A percentile compares a stretch with the other conserved stretches of the same genome.
These are phyloP conservation scores for Catocala fraxini DNA, from an alignment of 2,888 invertebrate species.

Conservation along the genomic window DNA sequence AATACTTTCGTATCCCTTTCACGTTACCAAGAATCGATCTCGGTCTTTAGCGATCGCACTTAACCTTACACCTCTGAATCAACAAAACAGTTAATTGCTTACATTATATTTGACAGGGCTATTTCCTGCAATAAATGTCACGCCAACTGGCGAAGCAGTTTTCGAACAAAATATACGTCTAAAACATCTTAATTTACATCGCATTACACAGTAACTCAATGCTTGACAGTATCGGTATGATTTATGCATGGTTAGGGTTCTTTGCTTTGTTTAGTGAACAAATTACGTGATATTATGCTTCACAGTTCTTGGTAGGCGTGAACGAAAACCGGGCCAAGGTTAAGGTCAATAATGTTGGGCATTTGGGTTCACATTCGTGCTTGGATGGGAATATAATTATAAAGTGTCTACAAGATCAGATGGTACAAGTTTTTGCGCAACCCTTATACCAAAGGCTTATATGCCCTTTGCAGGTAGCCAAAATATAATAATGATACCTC, in stretches of 20 bases:
- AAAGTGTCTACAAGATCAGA: background rate
- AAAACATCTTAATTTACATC: slow-evolving; percentile 26
- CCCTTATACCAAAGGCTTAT: too few species aligned
- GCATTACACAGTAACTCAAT: background rate
- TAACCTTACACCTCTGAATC: too few species aligned
- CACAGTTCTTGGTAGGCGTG: background rate
- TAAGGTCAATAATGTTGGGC: slow-evolving; percentile 3
- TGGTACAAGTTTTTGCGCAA: background rate
- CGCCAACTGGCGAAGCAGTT: too few species aligned
- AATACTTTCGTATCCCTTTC: too few species aligned
- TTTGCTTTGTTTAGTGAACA: slow-evolving; percentile 1
- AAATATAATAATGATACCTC: too few species aligned
- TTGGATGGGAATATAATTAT: background rate
- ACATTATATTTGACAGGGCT: too few species aligned
- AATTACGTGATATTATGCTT: background rate
- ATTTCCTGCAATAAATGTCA: too few species aligned
- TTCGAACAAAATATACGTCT: slow-evolving; percentile 11
- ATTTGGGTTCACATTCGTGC: background rate
- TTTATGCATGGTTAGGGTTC: background rate
- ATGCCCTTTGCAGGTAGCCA: too few species aligned
- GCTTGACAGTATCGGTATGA: too few species aligned
- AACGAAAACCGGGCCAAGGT: background rate
- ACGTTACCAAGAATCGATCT: too few species aligned
- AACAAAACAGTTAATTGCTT: too few species aligned
- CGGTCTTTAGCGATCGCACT: too few species aligned